Conservation (phyloP, 2,888 invertebrate genomes). For the Sarcophaga variegata region DNA sequence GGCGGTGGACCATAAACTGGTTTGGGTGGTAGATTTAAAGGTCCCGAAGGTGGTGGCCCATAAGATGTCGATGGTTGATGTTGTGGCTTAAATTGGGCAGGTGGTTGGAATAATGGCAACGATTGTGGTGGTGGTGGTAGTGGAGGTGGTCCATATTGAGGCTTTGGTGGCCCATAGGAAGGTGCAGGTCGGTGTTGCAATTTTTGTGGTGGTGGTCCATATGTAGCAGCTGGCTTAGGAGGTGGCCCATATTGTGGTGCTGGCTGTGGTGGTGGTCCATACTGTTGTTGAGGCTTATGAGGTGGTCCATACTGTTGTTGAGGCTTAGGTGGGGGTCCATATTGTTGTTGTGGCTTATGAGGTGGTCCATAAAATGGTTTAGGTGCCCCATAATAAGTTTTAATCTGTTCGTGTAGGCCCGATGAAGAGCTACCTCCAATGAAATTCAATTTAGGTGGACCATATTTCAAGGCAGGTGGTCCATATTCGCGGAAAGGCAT, state of each 20-base stretch:
- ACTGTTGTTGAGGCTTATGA: conserved; percentile 73
- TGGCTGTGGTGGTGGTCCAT: conserved; percentile 74
- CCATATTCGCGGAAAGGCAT: conserved; percentile 80
- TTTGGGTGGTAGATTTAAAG: conserved; percentile 78
- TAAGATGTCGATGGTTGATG: conserved; percentile 77
- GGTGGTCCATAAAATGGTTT: conserved; percentile 82
- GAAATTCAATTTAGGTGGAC: conserved; percentile 82
- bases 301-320: conserved; percentile 81
- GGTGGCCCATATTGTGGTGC: conserved; percentile 79
- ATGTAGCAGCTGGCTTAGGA: conserved; percentile 66
- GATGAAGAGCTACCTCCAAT: conserved; percentile 79
- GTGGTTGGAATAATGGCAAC: conserved; percentile 78
- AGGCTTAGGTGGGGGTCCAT: conserved; percentile 74
- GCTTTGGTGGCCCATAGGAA: conserved; percentile 82
- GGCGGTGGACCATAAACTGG: conserved; percentile 81
- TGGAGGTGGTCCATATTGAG: conserved; percentile 77
- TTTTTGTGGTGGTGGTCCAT: conserved; percentile 73
- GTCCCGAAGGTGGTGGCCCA: conserved; percentile 78
- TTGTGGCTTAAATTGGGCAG: conserved; percentile 74
- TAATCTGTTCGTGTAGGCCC: conserved; percentile 80
- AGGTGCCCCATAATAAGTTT: conserved; percentile 79
- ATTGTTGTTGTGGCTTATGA: conserved; percentile 74
- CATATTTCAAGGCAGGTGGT: conserved; percentile 81
- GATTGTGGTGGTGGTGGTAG: conserved; percentile 76
- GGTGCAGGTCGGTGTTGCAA: conserved; percentile 47